Evolutionary conservation across 2,113 vertebrate species (phyloP), one percentile per base, ranked within the genome.

Genomic region (Myiozetetes cayanensis): DNA sequence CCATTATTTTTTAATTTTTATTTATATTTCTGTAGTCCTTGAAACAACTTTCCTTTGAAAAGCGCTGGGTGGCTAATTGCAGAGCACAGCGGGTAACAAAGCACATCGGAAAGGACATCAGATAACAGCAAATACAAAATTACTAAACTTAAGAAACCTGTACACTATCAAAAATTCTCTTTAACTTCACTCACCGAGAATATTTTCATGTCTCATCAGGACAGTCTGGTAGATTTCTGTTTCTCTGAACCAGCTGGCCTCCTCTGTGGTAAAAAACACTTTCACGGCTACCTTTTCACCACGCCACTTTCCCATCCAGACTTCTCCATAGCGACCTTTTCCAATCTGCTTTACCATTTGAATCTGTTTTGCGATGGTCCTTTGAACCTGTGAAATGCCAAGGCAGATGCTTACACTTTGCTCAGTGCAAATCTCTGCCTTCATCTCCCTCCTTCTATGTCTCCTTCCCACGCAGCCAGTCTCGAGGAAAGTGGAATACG

Each of bases 221-320:
- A 99, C 99, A 6, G 99, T 99, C 98, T 99, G 99, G 96, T 99
- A 99, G 93, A 99, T 99, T 97, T 99, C 99, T 10, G 99, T 99
- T 97, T 99, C 99, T 93, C 99, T 98, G 98, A 99, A 99, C 99
- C 99, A 99, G 97, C 99, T 99, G 96, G 99, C 99, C 96, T 99
- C 99, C 92, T 99, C 99, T 0, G 99, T 99, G 91, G 99, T 99
- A 96, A 99, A 99, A 94, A 99, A 99, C 9, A 99, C 99, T 96
- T 99, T 99, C 39, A 99, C 99, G 0, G 99, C 99, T 59, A 99
- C 99, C 88, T 99, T 99, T 92, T 99, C 99, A 0, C 99, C 99
- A 41, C 99, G 98, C 99, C 99, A 99, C 92, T 98, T 98, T 68
- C 99, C 99, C 99, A 99, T 99, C 99, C 99, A 99, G 72, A 99